These are phyloP conservation scores for Morelia viridis DNA, from an alignment of 2,797 vertebrate species.

Conservation along the genomic window DNA sequence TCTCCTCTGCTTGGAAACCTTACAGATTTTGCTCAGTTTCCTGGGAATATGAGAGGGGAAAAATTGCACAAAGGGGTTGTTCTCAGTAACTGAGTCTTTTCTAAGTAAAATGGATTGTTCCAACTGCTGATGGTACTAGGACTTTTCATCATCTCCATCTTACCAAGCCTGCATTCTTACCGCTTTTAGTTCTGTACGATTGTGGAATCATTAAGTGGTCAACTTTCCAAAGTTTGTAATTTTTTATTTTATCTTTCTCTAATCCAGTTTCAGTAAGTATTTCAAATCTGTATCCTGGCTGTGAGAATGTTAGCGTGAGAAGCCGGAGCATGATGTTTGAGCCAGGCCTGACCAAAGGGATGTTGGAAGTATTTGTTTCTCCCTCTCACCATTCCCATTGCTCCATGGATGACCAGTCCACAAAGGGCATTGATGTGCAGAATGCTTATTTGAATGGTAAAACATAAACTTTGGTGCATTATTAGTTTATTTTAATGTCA, in stretches of 20 bases:
- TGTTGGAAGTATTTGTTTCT: slow-evolving; percentile 91
- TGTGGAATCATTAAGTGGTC: slow-evolving; percentile 37
- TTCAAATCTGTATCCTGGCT: slow-evolving; percentile 93
- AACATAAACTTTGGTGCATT: slow-evolving; percentile 14
- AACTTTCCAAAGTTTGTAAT: slow-evolving; percentile 57
- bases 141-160: not conserved
- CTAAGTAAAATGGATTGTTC: not conserved
- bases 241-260: slow-evolving; percentile 20
- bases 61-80: not conserved
- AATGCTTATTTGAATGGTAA: slow-evolving; percentile 89
- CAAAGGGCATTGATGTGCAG: slow-evolving; percentile 94
- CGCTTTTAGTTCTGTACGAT: slow-evolving; percentile 12
- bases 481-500: not conserved
- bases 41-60: not conserved
- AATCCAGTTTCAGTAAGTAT: slow-evolving; percentile 91
- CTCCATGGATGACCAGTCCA: slow-evolving; percentile 88
- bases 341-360: slow-evolving; percentile 93
- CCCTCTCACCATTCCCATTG: slow-evolving; percentile 83
- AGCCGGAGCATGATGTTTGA: slow-evolving; percentile 99
- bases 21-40: not conserved
- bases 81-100: not conserved
- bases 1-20: not conserved
- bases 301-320: slow-evolving; percentile 95
- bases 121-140: not conserved
- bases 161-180: not conserved